Base-by-base conservation (phyloP, 1,140 invertebrate genomes). In the Scylla paramamosain region DNA sequence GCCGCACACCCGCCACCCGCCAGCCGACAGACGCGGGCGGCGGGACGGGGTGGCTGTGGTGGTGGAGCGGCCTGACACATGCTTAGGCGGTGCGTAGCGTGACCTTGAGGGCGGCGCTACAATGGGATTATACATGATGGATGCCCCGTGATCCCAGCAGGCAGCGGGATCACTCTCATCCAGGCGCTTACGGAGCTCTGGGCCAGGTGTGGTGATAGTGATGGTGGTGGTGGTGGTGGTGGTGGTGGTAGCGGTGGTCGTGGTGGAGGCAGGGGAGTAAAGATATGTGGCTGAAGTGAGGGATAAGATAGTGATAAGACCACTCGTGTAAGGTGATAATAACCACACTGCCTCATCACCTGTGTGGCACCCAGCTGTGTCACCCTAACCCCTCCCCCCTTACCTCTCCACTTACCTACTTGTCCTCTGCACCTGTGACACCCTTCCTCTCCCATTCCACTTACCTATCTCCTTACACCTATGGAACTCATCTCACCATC, bases 261-360 rank as follows among this genome's bases (percentile, higher is more conserved):
- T 29, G 48, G 89, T 91, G 89, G 89, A 46, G 28, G 48, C 28
- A n/a, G 89, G 52, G 10, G 91, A 59, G 28, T 16, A 31, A 59
- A 67, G 59, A 12, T 93, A 86, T 20, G 14, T 83, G 77, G 25
- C 52, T 32, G 67, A 83, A 94, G 87, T 82, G 87, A 29, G 14
- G 28, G 92, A 93, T 93, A 86, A 93, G 93, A 91, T 94, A 84
- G 12, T 12, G 67, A 84, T 91, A 91, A 91, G 39, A 31, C n/a
- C 31, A 32, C 88, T 83, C 87, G 45, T 46, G n/a, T 45, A 29
- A 94, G 93, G 93, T 94, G 93, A 83, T 94, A 88, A 94, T 91
- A 94, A 91, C 88, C 16, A 90, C 87, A 90, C 93, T 88, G 77
- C 67, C 82, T 86, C 92, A 46, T 88, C 83, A 86, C 82, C 82